phyloP scores from a whole-genome alignment of 2,888 invertebrate genomes.

The Nomada hirtipes region DNA sequence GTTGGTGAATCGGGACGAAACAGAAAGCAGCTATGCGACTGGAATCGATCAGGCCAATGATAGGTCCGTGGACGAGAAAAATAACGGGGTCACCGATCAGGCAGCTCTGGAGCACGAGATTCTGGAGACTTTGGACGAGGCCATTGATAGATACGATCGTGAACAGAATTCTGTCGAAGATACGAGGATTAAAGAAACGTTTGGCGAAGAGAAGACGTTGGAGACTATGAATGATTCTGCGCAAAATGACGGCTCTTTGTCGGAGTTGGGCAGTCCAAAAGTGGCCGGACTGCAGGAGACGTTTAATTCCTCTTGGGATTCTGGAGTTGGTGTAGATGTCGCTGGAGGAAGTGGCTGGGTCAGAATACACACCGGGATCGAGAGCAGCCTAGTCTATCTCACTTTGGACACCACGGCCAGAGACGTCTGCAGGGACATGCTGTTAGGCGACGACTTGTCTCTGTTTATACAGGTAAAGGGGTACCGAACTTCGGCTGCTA shows the following conservation, averaged over 20 bases:
- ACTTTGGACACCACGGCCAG: constrained; percentile 86
- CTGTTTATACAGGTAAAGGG: constrained; percentile 81
- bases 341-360: constrained; percentile 87
- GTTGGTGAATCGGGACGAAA: constrained; percentile 12
- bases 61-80: constrained; percentile 19
- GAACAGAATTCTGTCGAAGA: constrained; percentile 40
- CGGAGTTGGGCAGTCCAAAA: constrained; percentile 54
- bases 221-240: constrained; percentile 78
- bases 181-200: constrained; percentile 27
- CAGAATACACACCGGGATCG: constrained; percentile 87
- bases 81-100: constrained; percentile 52
- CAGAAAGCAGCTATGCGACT: not conserved
- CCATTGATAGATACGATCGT: constrained; percentile 79
- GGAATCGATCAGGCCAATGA: not conserved
- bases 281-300: constrained; percentile 66
- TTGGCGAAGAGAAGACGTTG: not conserved
- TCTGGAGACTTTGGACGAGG: constrained; percentile 78
- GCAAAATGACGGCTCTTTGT: constrained; percentile 69
- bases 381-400: constrained; percentile 87
- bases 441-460: constrained; percentile 83
- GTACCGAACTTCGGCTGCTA: constrained; percentile 39
- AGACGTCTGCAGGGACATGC: constrained; percentile 85
- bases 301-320: constrained; percentile 82
- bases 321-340: constrained; percentile 85
- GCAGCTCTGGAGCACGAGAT: constrained; percentile 70